Evolutionary conservation across 2,888 invertebrate species (phyloP), one percentile per base, ranked within the genome.

Genomic region (Philhelius pedissequus): DNA sequence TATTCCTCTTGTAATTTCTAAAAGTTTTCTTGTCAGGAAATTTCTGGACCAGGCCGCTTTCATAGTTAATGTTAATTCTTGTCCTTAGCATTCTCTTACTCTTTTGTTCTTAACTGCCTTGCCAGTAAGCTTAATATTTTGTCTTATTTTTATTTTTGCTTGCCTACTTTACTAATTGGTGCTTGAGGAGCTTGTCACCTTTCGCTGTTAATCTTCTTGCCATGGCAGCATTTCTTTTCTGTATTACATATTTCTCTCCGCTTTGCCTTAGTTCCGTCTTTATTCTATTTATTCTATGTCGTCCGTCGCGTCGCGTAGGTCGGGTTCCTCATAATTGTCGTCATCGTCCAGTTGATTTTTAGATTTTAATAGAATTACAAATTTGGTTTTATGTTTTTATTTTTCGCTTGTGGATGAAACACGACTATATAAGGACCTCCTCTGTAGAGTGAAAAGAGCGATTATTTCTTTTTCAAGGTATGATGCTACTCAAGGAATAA

Each of bases 401-500:
- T 15, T 30, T 48, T 25, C 2, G 9, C 9, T 52, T 27, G 15
- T 52, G 8, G 9, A 52, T 27, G 50, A 52, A 52, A 27, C n/a
- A 50, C 25, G 50, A n/a, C 50, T 7, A 15, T n/a, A 8, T 60
- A 38, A 25, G 18, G 50, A 35, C 30, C 52, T 30, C 56, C 56
- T 27, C 27, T 48, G 74, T 74, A 70, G 73, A n/a, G 74, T 83
- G 45, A 74, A 79, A 70, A 35, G 22, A 62, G 64, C 40, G 56
- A 78, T 79, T 48, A 35, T n/a, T 56, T 73, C 78, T 58, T 40
- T 27, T 68, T 74, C 20, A 25, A 45, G 43, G 62, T 32, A 69
- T 22, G 27, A 69, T 22, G 27, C 8, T 25, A 30, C 30, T 40
- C 40, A 35, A 30, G 45, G 9, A 38, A 7, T 27, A 38, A 54